Conservation (phyloP, 2,797 vertebrate species). For the Trachops cirrhosus region DNA sequence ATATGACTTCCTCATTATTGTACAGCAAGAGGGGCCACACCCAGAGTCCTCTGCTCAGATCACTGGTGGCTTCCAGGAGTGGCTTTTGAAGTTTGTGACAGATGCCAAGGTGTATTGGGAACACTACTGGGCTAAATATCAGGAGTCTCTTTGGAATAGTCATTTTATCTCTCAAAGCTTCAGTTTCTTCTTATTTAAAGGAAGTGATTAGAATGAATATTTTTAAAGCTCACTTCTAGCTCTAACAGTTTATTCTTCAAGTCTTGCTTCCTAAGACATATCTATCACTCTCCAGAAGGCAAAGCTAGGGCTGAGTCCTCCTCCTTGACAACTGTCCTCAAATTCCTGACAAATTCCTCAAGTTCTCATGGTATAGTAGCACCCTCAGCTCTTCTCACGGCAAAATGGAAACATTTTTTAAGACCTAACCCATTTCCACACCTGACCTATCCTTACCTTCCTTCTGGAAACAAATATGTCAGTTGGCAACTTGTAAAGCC, state of each 20-base stretch:
- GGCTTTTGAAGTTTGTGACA: not conserved
- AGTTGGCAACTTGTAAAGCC: constrained; percentile 47
- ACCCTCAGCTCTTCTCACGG: not conserved
- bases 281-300: not conserved
- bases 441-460: constrained; percentile 47
- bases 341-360: not conserved
- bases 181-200: not conserved
- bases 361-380: not conserved
- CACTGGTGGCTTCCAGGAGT: not conserved
- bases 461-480: constrained; percentile 45
- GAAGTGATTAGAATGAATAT: not conserved
- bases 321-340: not conserved
- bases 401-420: not conserved
- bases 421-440: not conserved
- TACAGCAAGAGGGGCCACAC: not conserved
- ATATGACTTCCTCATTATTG: not conserved
- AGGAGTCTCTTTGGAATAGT: not conserved
- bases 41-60: not conserved
- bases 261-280: not conserved
- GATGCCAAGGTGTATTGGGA: not conserved
- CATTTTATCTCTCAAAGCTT: not conserved
- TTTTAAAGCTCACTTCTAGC: constrained; percentile 15
- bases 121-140: not conserved
- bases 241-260: not conserved
- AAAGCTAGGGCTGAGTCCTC: not conserved